These are phyloP conservation scores for Drosophila hawaiiensis DNA, from an alignment of 2,888 invertebrate species.

Conservation along the genomic window DNA sequence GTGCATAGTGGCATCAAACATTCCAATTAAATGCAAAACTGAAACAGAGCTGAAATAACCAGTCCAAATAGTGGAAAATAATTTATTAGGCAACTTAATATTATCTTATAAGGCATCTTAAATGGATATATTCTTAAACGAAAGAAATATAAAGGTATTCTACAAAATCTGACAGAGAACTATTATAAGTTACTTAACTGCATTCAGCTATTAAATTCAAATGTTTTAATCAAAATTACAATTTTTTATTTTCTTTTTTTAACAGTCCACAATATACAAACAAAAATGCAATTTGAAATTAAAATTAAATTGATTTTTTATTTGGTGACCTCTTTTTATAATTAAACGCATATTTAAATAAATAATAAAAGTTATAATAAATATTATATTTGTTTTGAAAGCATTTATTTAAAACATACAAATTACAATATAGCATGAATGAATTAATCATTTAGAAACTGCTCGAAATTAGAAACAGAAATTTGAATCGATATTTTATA, in stretches of 20 bases:
- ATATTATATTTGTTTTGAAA: not conserved
- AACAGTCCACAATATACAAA: not conserved
- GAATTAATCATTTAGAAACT: not conserved
- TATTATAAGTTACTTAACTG: not conserved
- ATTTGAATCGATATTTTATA: not conserved
- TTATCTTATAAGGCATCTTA: not conserved
- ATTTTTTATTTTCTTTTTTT: not conserved
- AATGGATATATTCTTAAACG: not conserved
- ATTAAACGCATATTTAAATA: not conserved
- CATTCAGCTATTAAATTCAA: not conserved
- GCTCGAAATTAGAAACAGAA: not conserved
- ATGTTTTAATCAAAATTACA: not conserved
- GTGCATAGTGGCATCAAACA: conserved; percentile 39
- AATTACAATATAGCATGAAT: not conserved
- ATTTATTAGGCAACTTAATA: not conserved
- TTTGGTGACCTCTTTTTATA: not conserved
- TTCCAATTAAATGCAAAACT: conserved; percentile 3
- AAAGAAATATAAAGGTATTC: not conserved
- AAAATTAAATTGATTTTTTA: not conserved
- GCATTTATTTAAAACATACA: not conserved
- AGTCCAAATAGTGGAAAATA: not conserved
- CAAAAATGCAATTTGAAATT: not conserved
- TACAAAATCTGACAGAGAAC: not conserved
- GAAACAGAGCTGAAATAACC: not conserved
- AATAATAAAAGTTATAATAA: not conserved